These are phyloP conservation scores for Aricia artaxerxes DNA, from an alignment of 2,888 invertebrate species.

Conservation along the genomic window DNA sequence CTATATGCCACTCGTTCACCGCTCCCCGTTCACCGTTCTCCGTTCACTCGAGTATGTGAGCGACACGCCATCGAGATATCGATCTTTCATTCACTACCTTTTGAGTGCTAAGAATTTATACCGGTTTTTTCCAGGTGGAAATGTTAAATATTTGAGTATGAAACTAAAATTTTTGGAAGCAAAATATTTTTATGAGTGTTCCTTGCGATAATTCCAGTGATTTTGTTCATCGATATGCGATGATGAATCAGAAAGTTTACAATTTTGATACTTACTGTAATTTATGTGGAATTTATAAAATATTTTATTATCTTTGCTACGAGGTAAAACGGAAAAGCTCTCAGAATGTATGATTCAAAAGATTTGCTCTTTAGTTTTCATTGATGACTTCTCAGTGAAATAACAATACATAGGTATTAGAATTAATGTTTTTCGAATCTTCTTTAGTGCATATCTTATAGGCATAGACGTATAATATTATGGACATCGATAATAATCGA, in stretches of 20 bases:
- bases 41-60: conserved; percentile 19
- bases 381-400: no score
- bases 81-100: conserved; percentile 16
- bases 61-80: conserved; percentile 20
- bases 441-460: no score
- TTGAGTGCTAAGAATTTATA: background rate
- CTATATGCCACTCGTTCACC: conserved; percentile 13
- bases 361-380: no score
- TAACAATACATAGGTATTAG: no score
- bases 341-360: no score
- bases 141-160: background rate
- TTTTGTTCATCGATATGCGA: background rate
- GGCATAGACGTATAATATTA: no score
- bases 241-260: background rate
- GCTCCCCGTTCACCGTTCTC: background rate
- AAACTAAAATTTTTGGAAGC: background rate
- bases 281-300: background rate
- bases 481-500: no score
- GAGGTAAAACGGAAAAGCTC: background rate
- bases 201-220: background rate
- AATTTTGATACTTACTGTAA: background rate
- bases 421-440: no score
- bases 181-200: background rate
- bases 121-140: background rate
- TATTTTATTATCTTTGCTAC: background rate